Conservation (phyloP, 2,113 vertebrate species). For the Gambusia affinis region DNA sequence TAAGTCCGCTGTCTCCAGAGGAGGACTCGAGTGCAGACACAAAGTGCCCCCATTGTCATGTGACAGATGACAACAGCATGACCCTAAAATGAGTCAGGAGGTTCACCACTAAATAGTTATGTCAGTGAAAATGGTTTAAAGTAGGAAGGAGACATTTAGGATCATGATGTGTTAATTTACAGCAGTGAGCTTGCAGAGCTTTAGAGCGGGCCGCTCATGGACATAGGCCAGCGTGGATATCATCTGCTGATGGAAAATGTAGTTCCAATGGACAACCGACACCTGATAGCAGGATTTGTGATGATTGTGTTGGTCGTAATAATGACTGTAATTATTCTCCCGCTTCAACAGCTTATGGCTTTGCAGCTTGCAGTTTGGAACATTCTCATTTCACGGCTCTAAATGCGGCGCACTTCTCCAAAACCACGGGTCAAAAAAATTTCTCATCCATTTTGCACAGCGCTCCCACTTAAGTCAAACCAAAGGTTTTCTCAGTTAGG, state of each 20-base stretch:
- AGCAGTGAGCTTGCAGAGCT: conserved; percentile 18
- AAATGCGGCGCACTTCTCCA: conserved; percentile 4
- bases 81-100: conserved; percentile 68
- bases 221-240: conserved; percentile 33
- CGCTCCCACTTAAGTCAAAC: conserved; percentile 5
- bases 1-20: conserved; percentile 74
- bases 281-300: conserved; percentile 26
- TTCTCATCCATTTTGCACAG: conserved; percentile 16
- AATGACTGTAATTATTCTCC: conserved; percentile 33
- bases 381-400: conserved; percentile 13
- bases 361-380: conserved; percentile 1
- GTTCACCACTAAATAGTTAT: conserved; percentile 61
- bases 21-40: conserved; percentile 59
- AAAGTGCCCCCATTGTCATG: conserved; percentile 72
- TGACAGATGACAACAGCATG: conserved; percentile 69
- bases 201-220: conserved; percentile 46
- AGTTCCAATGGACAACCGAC: conserved; percentile 19
- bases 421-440: conserved; percentile 23
- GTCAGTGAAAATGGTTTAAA: conserved; percentile 57
- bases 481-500: conserved; percentile 12
- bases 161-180: conserved; percentile 57
- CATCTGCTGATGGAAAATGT: conserved; percentile 39
- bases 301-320: conserved; percentile 13
- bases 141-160: conserved; percentile 54
- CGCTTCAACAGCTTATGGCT: conserved; percentile 13